Base-by-base conservation (phyloP, 2,113 vertebrate genomes). In the Phalacrocorax aristotelis region DNA sequence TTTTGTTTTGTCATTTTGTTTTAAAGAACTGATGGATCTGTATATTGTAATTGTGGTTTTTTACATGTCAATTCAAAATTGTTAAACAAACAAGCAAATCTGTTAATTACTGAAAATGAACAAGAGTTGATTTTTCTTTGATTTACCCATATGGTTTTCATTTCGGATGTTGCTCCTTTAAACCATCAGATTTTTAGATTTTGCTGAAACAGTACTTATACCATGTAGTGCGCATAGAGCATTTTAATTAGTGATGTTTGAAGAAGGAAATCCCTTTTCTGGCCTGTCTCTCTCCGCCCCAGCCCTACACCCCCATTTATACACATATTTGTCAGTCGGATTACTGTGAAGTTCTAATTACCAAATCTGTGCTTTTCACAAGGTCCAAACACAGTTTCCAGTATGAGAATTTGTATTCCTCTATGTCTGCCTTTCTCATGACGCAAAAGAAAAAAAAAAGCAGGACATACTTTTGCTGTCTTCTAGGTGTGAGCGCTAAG, bases 21-120 rank as follows among this genome's bases (percentile, higher is more conserved):
- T 99, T 98, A 96, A 99, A 98, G 97, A 98, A 98, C 98, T 98
- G 96, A 98, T 98, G 98, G 97, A 98, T 98, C 98, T 99, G 98
- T 99, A 98, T 98, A 99, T 99, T 98, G 99, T 99, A 98, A 98
- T 98, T 98, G 98, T 99, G 98, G 97, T 99, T 98, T 98, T 99
- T 99, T 98, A 98, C 98, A 98, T 99, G 99, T 98, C 98, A 97
- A 98, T 98, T 99, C 98, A 97, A 98, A 98, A 98, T 97, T 98
- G 97, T 98, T 97, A 97, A 97, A 84, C 75, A 77, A 82, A 69
- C n/a, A 74, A 92, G 27, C 68, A 86, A 98, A 96, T 96, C 87
- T 97, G 98, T 97, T 98, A 91, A 97, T 98, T 91, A 95, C 65
- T 96, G 91, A 95, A 95, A 92, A 97, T 85, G 69, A 97, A 95